These are phyloP conservation scores for Nomia melanderi DNA, from an alignment of 1,140 invertebrate species.

Conservation along the genomic window DNA sequence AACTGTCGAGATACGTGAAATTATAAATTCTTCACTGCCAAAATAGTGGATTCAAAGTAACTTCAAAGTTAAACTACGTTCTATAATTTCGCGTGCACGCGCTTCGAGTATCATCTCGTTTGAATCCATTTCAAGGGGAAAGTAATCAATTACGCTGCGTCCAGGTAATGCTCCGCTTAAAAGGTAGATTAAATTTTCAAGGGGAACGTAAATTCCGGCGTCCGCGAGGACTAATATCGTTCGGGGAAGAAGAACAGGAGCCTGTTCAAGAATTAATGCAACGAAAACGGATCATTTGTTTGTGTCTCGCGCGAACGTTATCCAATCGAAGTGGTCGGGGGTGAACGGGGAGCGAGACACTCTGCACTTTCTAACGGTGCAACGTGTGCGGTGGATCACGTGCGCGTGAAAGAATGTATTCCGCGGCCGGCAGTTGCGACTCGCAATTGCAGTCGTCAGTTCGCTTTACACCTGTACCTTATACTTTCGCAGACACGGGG, in stretches of 20 bases:
- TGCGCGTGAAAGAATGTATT: constrained; percentile 40
- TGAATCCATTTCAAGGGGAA: neutral
- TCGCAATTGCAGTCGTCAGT: constrained; percentile 61
- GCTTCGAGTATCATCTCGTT: no score
- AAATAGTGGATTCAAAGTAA: no score
- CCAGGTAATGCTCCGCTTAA: neutral
- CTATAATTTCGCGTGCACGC: no score
- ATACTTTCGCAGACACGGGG: constrained; percentile 50
- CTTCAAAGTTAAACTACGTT: no score
- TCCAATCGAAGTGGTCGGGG: neutral
- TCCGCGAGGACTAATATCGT: neutral
- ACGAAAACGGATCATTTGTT: constrained; percentile 2
- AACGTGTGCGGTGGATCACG: constrained; percentile 45
- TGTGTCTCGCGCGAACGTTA: neutral
- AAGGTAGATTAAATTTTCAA: neutral
- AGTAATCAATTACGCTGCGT: neutral
- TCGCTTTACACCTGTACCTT: constrained; percentile 52
- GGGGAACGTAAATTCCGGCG: neutral
- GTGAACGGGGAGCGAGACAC: neutral
- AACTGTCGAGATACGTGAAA: no score
- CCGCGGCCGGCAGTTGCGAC: constrained; percentile 28
- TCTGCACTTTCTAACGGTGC: neutral
- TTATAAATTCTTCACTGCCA: no score
- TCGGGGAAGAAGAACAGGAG: neutral
- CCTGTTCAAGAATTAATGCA: constrained; percentile 9